Percentiles rank a stretch among this genome's conserved stretches.
Conservation (phyloP, 2,888 invertebrate genomes). For the Therioaphis trifolii region DNA sequence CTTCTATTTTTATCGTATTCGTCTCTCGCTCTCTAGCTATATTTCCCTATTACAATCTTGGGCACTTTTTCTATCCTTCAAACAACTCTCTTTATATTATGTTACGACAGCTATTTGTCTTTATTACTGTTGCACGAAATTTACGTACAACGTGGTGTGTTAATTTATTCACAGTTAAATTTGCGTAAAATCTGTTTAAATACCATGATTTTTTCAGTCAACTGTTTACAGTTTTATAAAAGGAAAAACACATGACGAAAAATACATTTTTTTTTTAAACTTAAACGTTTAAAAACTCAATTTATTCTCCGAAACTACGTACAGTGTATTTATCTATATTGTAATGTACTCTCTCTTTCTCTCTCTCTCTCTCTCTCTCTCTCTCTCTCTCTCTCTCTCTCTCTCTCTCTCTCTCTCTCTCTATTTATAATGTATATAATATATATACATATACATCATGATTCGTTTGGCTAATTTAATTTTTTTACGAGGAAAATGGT, state of each 20-base stretch:
- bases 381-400: too few relatives aligned
- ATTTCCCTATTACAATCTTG: too few relatives aligned
- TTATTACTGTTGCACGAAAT: neutral
- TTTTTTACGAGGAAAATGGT: too few relatives aligned
- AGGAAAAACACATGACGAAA: neutral
- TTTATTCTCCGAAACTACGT: neutral
- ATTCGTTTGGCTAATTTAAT: too few relatives aligned
- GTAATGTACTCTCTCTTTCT: too few relatives aligned
- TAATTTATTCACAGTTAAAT: neutral
- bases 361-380: too few relatives aligned
- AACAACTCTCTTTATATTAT: too few relatives aligned
- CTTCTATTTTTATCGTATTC: too few relatives aligned
- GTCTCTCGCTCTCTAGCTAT: neutral
- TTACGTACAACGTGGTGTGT: neutral
- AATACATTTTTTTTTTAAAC: neutral
- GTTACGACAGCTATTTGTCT: neutral
- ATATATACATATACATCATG: too few relatives aligned
- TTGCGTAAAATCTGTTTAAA: neutral
- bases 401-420: too few relatives aligned
- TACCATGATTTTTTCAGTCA: neutral
- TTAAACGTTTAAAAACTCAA: neutral
- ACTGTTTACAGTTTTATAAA: neutral
- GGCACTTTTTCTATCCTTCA: too few relatives aligned
- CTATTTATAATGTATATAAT: too few relatives aligned
- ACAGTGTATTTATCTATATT: neutral